These are phyloP conservation scores for Microtus ochrogaster DNA, from an alignment of 2,113 vertebrate genomes.

Conservation along the genomic window DNA sequence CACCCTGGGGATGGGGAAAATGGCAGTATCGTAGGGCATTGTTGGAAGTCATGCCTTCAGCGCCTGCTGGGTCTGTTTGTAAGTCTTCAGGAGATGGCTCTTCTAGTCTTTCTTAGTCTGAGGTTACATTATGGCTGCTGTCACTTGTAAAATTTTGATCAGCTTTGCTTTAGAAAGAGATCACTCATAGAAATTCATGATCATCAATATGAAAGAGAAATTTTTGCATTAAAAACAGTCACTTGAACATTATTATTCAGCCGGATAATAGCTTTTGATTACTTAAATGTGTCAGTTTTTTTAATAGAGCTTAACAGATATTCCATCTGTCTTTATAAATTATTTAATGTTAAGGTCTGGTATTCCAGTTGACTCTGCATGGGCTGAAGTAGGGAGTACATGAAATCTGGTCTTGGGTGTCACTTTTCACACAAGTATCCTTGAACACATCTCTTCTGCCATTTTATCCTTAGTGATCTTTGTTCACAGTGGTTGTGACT, in stretches of 20 bases:
- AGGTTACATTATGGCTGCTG: conserved; percentile 43
- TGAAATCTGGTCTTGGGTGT: not conserved
- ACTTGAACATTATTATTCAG: conserved; percentile 67
- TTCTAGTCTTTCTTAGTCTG: conserved; percentile 46
- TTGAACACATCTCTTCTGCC: not conserved
- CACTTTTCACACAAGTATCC: not conserved
- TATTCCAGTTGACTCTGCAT: not conserved
- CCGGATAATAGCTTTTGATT: conserved; percentile 67
- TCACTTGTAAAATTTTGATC: conserved; percentile 73
- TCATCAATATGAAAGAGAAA: conserved; percentile 58
- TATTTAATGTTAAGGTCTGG: conserved; percentile 54
- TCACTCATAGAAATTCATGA: conserved; percentile 63
- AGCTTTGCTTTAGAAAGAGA: conserved; percentile 64
- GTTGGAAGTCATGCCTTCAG: not conserved
- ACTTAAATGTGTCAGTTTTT: conserved; percentile 60
- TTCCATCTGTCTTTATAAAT: conserved; percentile 64
- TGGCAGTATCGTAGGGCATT: not conserved
- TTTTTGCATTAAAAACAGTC: conserved; percentile 61
- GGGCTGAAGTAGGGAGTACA: not conserved
- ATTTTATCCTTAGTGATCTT: not conserved
- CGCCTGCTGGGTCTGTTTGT: conserved; percentile 40
- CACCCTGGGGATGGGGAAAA: not conserved
- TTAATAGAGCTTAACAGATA: conserved; percentile 48
- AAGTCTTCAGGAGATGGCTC: not conserved
- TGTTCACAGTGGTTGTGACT: not conserved